Evolutionary conservation across 2,113 vertebrate genomes (phyloP), one percentile per base, ranked within the genome.

Genomic region (Stegastes partitus): DNA sequence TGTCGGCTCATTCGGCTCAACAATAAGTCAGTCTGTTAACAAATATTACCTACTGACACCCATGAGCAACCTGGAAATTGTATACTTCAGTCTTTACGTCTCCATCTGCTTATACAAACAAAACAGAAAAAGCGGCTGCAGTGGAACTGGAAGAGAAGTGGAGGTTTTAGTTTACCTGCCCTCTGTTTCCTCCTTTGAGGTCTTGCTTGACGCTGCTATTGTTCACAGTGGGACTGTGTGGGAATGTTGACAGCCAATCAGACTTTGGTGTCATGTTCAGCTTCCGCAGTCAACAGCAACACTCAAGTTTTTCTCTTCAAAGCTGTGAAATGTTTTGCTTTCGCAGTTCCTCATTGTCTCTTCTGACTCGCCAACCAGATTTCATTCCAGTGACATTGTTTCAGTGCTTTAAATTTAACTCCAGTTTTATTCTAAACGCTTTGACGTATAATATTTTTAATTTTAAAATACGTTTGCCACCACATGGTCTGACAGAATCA

Each of bases 181-280:
- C 42, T 68, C 11, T 9, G 45, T 58, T 82, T 73, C 34, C 28
- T 19, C 64, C 59, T 76, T n/a, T 83, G 34, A 71, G 64, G 22
- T 81, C 71, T 84, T 66, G 47, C 68, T 50, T 37, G 39, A 25
- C 18, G 14, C 5, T 34, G 54, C 50, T 45, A 61, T 84, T 86
- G 83, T 84, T 88, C 42, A 5, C 34, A 9, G 1, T 0, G 7
- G 14, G 54, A 63, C 59, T 25, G 19, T 70, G 64, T 74, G 81
- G 53, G 56, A 86, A 77, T 47, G 68, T 47, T 59, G 31, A 25
- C 31, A 18, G 45, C 26, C 44, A 11, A n/a, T 56, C 54, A 61
- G 23, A 56, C 26, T 7, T 31, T 16, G 74, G 82, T 87, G 81
- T 90, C 56, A 5, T n/a, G 77, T 92, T 89, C 59, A 67, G 31